phyloP scores from a whole-genome alignment of 2,888 invertebrate genomes.

The Idaea biselata region DNA sequence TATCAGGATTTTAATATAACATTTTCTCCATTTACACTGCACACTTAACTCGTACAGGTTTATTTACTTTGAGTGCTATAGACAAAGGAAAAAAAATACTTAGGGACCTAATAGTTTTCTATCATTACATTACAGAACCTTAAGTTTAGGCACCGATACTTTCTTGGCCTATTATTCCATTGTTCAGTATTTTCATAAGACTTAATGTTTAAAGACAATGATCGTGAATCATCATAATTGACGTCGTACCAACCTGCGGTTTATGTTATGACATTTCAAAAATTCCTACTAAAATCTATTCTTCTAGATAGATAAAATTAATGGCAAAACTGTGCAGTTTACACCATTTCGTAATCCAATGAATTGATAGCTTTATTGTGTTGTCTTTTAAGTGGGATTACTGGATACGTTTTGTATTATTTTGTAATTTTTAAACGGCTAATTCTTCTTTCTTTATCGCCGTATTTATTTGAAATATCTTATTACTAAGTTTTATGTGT shows the following conservation, averaged over 20 bases:
- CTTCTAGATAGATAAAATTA: neutral
- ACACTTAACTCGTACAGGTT: no score
- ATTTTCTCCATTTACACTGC: no score
- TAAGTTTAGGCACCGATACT: neutral
- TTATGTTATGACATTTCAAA: neutral
- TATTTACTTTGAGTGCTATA: no score
- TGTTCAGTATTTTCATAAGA: neutral
- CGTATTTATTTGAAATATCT: conserved; percentile 1
- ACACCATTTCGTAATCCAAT: neutral
- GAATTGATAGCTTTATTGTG: conserved; percentile 1
- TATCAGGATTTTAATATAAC: no score
- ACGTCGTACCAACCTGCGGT: conserved; percentile 5
- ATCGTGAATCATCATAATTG: conserved; percentile 28
- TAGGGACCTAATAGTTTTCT: neutral
- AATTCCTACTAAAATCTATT: neutral
- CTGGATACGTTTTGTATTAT: neutral
- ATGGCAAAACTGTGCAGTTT: neutral
- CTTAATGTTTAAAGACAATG: neutral
- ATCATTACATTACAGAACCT: neutral
- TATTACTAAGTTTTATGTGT: neutral
- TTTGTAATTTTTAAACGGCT: neutral
- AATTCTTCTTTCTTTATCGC: neutral
- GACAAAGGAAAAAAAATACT: no score
- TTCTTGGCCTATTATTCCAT: neutral
- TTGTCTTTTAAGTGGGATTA: neutral